These are phyloP conservation scores for Drosophila busckii DNA, from an alignment of 1,140 invertebrate species.

Conservation along the genomic window DNA sequence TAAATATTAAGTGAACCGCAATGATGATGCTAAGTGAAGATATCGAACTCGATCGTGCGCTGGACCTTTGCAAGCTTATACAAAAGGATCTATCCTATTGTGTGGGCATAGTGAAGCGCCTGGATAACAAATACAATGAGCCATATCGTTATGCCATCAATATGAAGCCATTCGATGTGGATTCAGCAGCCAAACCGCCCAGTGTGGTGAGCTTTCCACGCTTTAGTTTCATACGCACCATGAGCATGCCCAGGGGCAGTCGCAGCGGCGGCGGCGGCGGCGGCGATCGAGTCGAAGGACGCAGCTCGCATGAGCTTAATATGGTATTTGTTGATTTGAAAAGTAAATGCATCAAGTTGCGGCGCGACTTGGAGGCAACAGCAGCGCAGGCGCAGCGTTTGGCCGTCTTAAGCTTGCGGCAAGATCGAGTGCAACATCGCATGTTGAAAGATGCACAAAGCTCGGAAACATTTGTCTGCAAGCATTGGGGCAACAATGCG, in stretches of 20 bases:
- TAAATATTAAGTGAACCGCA: conserved; percentile 5
- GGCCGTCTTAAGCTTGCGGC: conserved; percentile 9
- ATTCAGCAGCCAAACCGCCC: not conserved
- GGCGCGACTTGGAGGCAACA: conserved; percentile 30
- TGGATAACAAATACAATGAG: conserved; percentile 37
- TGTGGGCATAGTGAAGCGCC: conserved; percentile 23
- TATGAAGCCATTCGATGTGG: not conserved
- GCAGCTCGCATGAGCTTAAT: conserved; percentile 35
- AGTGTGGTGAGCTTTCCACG: not conserved
- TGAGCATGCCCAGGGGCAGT: no score
- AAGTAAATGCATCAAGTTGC: conserved; percentile 47
- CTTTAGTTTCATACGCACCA: no score
- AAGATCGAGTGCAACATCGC: conserved; percentile 19
- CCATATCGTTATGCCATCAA: conserved; percentile 20
- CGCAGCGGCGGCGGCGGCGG: not conserved
- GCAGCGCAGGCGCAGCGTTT: conserved; percentile 26
- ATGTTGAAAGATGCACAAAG: conserved; percentile 16
- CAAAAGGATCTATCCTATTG: conserved; percentile 27
- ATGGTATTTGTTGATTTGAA: conserved; percentile 34
- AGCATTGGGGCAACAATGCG: conserved; percentile 22
- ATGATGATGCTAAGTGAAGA: conserved; percentile 31
- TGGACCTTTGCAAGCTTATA: conserved; percentile 25
- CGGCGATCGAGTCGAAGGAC: conserved; percentile 6
- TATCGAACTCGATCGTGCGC: conserved; percentile 38
- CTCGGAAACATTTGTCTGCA: conserved; percentile 13